Base-by-base conservation (phyloP, 1,140 invertebrate species). In the Bactericera cockerelli region DNA sequence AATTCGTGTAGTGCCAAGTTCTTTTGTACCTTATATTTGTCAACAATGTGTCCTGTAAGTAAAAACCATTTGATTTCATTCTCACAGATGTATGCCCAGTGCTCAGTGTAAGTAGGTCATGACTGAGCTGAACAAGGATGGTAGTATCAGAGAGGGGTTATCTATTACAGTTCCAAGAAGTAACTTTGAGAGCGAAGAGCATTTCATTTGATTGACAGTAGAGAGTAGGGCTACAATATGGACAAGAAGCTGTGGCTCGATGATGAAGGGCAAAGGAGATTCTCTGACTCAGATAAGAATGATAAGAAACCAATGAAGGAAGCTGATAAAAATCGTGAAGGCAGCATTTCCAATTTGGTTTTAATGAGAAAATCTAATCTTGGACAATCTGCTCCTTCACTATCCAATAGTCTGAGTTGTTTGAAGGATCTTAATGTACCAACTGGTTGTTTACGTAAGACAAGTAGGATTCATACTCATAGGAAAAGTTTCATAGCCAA, bases 311-410 rank as follows among this genome's bases (percentile, higher is more conserved):
- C 4, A 4, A 49, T 22, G n/a, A 49, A 49, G 22, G 42, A 49
- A 8, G 4, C 8, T 4, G n/a, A 16, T 49, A 22, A 49, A 19
- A 49, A 49, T 8, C 6, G 19, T 49, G 75, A 77, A 66, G 58
- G 28, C 28, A 31, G 28, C 13, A 31, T 75, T 16, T 84, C 85
- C 10, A 94, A 93, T 72, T 74, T 96, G 61, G 75, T 93, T 63
- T 81, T 88, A 60, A 89, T 95, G 82, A 81, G 86, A 58, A 84
- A 83, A 69, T 90, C 89, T n/a, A 78, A 83, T 22, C 79, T 95
- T 62, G 93, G 93, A 36, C 93, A 94, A 68, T 95, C 92, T 1
- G 91, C 90, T 38, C 92, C 92, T 57, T 87, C 88, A 59, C 74
- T 91, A 28, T 89, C 88, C 59, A 78, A 82, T 75, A 82, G 81